Percentiles rank a stretch among this genome's conserved stretches.
These are phyloP conservation scores for Salpingus planirostris DNA, from an alignment of 2,888 invertebrate genomes.

Conservation along the genomic window DNA sequence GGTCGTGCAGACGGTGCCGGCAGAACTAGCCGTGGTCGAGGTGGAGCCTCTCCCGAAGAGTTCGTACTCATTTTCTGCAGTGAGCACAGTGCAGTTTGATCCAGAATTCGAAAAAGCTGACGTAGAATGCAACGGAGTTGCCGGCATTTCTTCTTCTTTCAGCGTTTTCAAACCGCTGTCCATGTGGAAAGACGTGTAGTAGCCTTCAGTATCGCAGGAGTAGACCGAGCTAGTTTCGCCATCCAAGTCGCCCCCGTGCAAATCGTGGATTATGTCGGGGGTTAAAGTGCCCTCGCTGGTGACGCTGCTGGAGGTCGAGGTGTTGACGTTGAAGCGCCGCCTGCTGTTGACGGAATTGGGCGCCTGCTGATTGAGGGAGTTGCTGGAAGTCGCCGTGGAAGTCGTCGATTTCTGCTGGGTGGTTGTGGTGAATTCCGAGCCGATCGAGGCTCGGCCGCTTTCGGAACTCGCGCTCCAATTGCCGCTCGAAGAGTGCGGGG, in stretches of 20 bases:
- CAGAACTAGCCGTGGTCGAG: constrained; percentile 83
- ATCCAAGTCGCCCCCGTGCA: constrained; percentile 75
- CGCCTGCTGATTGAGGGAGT: constrained; percentile 56
- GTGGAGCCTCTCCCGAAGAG: constrained; percentile 87
- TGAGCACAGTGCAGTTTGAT: constrained; percentile 59
- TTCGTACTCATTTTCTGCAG: constrained; percentile 83
- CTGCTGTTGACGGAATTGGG: constrained; percentile 63
- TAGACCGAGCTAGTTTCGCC: constrained; percentile 85
- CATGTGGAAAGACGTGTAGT: constrained; percentile 95
- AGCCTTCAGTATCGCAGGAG: constrained; percentile 95
- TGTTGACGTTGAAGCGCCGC: constrained; percentile 52
- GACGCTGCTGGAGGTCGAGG: constrained; percentile 72
- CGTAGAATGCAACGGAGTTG: constrained; percentile 64
- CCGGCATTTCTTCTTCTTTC: constrained; percentile 66
- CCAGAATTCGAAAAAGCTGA: constrained; percentile 61
- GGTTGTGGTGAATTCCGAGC: constrained; percentile 69
- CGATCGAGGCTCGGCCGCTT: constrained; percentile 76
- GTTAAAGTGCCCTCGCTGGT: constrained; percentile 80
- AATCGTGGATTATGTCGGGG: constrained; percentile 71
- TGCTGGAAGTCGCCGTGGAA: constrained; percentile 58
- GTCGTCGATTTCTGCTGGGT: constrained; percentile 63
- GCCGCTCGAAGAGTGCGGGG: constrained; percentile 81
- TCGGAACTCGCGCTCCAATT: constrained; percentile 94
- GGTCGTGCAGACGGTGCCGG: constrained; percentile 82
- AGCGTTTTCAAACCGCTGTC: constrained; percentile 86